These are phyloP conservation scores for Yponomeuta malinellus DNA, from an alignment of 2,888 invertebrate genomes.

Conservation along the genomic window DNA sequence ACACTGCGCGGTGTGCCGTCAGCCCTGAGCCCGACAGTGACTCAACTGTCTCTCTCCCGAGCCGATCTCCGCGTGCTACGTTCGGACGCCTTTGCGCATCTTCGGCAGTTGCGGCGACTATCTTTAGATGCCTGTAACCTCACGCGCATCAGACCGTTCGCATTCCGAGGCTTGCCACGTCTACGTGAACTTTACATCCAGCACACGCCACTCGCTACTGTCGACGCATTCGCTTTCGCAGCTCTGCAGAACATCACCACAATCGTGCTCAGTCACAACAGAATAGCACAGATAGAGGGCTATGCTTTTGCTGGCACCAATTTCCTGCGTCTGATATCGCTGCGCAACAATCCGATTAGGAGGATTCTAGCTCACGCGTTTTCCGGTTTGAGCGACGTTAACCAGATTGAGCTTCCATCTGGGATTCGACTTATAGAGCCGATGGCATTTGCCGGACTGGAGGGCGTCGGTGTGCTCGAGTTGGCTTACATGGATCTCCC, in stretches of 20 bases:
- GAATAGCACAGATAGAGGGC: slow-evolving; percentile 81
- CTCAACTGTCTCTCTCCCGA: slow-evolving; percentile 89
- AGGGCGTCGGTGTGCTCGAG: slow-evolving; percentile 87
- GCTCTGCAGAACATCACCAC: slow-evolving; percentile 87
- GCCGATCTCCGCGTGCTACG: slow-evolving; percentile 89
- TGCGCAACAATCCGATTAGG: slow-evolving; percentile 90
- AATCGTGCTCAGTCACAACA: slow-evolving; percentile 81
- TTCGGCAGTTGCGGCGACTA: slow-evolving; percentile 86
- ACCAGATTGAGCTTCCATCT: slow-evolving; percentile 88
- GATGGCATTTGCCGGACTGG: slow-evolving; percentile 87
- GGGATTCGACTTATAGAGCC: slow-evolving; percentile 84
- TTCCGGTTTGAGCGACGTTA: slow-evolving; percentile 87
- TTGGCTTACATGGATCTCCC: slow-evolving; percentile 89
- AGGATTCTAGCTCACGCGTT: slow-evolving; percentile 89
- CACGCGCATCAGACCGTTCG: slow-evolving; percentile 86
- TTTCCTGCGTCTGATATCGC: slow-evolving; percentile 85
- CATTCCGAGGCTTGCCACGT: slow-evolving; percentile 87
- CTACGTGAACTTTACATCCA: slow-evolving; percentile 89
- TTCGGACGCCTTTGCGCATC: slow-evolving; percentile 88
- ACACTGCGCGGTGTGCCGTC: slow-evolving; percentile 87
- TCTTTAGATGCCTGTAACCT: slow-evolving; percentile 93
- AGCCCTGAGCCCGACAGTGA: slow-evolving; percentile 84
- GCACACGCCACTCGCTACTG: slow-evolving; percentile 86
- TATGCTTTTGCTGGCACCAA: slow-evolving; percentile 93
- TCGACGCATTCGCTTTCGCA: slow-evolving; percentile 90